phyloP scores from a whole-genome alignment of 2,888 invertebrate genomes.

The Polyommatus icarus region DNA sequence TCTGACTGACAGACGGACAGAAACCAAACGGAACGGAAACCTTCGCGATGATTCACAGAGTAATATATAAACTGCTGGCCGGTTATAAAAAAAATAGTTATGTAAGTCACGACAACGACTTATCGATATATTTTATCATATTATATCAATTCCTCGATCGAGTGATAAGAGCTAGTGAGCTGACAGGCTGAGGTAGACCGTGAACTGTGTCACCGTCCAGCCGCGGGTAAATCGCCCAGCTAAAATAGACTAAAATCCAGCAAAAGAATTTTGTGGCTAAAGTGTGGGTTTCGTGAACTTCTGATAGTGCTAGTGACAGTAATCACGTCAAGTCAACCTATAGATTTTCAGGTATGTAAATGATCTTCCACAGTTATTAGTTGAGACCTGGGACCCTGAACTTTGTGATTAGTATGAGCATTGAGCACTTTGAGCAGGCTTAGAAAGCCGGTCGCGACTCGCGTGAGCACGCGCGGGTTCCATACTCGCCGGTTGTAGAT shows the following conservation, averaged over 20 bases:
- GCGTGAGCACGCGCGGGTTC: not conserved
- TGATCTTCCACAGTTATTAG: not conserved
- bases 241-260: too few relatives aligned
- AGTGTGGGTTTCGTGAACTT: not conserved
- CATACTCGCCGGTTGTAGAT: not conserved
- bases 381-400: not conserved
- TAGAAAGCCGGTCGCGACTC: not conserved
- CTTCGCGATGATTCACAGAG: not conserved
- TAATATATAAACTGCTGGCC: not conserved
- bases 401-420: not conserved
- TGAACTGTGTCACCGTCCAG: not conserved
- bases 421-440: too few relatives aligned
- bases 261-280: not conserved
- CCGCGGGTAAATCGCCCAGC: not conserved
- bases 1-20: too few relatives aligned
- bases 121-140: conserved; percentile 25
- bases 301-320: not conserved
- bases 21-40: not conserved
- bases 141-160: conserved; percentile 22
- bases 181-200: not conserved
- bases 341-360: not conserved
- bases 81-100: conserved; percentile 10
- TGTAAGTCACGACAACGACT: not conserved
- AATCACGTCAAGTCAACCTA: not conserved
- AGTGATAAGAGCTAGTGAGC: not conserved